Conservation (phyloP, 2,888 invertebrate species). For the Cybosia mesomella region DNA sequence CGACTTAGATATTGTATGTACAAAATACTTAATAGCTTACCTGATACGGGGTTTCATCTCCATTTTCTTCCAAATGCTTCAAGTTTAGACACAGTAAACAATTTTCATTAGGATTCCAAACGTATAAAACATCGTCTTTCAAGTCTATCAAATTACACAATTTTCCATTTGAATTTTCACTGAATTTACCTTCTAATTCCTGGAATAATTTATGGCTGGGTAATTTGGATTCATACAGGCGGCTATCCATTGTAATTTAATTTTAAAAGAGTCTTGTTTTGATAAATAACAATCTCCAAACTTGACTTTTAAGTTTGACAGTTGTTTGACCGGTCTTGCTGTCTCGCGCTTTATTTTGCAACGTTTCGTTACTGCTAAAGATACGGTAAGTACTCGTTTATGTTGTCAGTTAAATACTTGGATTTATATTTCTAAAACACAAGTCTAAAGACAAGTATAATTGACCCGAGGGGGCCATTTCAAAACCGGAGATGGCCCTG, state of each 20-base stretch:
- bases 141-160: constrained; percentile 89
- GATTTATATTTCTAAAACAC: too few species aligned
- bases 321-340: constrained; percentile 24
- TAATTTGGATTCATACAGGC: constrained; percentile 87
- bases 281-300: constrained; percentile 42
- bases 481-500: too few species aligned
- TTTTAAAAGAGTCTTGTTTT: constrained; percentile 56
- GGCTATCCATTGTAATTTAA: constrained; percentile 82
- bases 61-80: constrained; percentile 78
- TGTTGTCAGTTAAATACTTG: too few species aligned
- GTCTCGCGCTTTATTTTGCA: constrained; percentile 44
- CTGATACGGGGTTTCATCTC: constrained; percentile 87
- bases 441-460: too few species aligned
- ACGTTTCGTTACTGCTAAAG: constrained; percentile 44
- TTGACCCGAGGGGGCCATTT: too few species aligned
- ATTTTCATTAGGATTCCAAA: constrained; percentile 89
- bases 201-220: constrained; percentile 88
- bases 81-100: constrained; percentile 89
- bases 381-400: not conserved
- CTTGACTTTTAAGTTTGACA: constrained; percentile 49
- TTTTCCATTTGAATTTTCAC: constrained; percentile 83
- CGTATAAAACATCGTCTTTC: constrained; percentile 89
- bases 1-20: not conserved
- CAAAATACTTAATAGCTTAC: constrained; percentile 64
- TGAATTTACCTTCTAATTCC: constrained; percentile 85